These are phyloP conservation scores for Podocnemis expansa DNA, from an alignment of 2,113 vertebrate species.

Conservation along the genomic window DNA sequence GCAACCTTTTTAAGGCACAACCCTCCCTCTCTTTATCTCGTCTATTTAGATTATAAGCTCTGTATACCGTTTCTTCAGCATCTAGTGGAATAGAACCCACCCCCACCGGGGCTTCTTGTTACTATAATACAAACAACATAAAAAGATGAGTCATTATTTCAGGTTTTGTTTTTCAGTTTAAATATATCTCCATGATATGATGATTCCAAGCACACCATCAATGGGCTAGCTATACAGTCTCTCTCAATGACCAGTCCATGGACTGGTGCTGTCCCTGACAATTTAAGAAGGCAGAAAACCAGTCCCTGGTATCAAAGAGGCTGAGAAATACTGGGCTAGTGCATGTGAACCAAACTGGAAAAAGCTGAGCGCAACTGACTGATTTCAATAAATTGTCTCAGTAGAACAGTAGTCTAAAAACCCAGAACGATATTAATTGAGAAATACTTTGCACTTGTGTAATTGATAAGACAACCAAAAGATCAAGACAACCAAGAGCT, in stretches of 20 bases:
- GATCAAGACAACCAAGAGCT: not conserved
- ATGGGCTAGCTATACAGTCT: no score
- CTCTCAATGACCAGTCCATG: no score
- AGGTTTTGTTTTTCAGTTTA: not conserved
- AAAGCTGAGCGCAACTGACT: not conserved
- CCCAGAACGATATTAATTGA: not conserved
- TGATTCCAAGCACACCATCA: not conserved
- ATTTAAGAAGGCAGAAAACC: no score
- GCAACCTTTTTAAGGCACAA: no score
- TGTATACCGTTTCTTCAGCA: not conserved
- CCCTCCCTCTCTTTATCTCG: not conserved
- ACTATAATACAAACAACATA: not conserved
- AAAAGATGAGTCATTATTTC: no score
- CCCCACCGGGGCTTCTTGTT: no score
- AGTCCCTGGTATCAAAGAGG: no score
- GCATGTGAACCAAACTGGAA: not conserved
- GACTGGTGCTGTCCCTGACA: no score
- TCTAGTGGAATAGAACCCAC: not conserved
- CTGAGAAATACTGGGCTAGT: not conserved
- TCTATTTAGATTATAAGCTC: not conserved
- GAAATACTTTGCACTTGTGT: not conserved
- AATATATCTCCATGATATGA: not conserved
- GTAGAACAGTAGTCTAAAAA: not conserved
- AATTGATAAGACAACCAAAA: not conserved
- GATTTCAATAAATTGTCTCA: accelerated